Evolutionary conservation across 2,888 invertebrate genomes (phyloP), one percentile per base, ranked within the genome.

Genomic region (Hydriomena furcata): DNA sequence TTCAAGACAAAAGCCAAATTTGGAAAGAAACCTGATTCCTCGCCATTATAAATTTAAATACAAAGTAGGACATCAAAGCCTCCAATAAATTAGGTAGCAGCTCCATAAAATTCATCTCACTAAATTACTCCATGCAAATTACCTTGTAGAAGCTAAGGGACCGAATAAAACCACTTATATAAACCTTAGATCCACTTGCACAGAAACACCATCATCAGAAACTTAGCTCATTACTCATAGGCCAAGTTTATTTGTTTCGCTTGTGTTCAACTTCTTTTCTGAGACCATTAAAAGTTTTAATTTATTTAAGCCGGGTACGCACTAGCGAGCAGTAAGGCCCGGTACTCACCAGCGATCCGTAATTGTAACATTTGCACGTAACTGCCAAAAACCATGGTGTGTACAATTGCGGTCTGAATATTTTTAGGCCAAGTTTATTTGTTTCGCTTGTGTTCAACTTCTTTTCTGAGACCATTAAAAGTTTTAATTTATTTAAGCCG

Each of bases 241-340:
- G 57, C 55, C 47, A 60, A 70, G 63, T 73, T 73, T 72, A 73
- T 74, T 76, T 74, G 69, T 73, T 68, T 66, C 70, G 54, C 43
- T 47, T 52, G 47, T 65, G 63, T 57, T 49, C 48, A 52, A 63
- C 61, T 71, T 64, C 65, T 68, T 68, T 68, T 66, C 58, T 60
- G 49, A 57, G 41, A 44, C 71, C 71, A 74, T 76, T 77, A 76
- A 75, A 80, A 81, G 64, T 80, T 80, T 72, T 68, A 74, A 78
- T 76, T 73, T 73, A 68, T 75, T 75, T 72, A 68, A 11, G 21
- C 21, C 36, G 13, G 12, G 47, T 28, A 28, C 35, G 17, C 27
- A 34, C 40, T 32, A 40, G 31, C n/a, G n/a, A n/a, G 32, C 32
- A 25, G 30, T 6, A 17, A 17, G n/a, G n/a, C n/a, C n/a, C n/a